A percentile compares a stretch with the other conserved stretches of the same genome.
Conservation (phyloP, 2,888 invertebrate species). For the Nezara viridula region DNA sequence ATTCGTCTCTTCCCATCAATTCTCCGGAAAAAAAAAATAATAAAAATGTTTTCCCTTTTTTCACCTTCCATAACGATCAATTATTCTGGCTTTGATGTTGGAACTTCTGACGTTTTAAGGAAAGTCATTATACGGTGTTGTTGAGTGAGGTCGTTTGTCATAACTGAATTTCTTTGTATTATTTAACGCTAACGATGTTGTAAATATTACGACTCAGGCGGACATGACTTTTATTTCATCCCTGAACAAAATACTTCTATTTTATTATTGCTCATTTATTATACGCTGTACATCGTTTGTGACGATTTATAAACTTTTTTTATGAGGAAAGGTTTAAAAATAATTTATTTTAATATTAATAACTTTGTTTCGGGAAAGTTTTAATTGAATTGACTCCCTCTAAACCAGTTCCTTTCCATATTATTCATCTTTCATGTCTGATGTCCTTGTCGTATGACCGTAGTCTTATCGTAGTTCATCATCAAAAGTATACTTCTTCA, state of each 20-base stretch:
- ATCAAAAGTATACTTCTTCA: too few relatives aligned
- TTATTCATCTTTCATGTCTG: too few relatives aligned
- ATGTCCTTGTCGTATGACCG: too few relatives aligned
- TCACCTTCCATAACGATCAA: not conserved
- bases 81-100: constrained; percentile 9
- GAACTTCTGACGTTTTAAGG: not conserved
- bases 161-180: constrained; percentile 16
- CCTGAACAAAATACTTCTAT: not conserved
- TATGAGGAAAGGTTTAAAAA: too few relatives aligned
- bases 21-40: not conserved
- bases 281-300: too few relatives aligned
- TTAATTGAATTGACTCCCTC: too few relatives aligned
- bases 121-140: not conserved
- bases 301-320: too few relatives aligned
- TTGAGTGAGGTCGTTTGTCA: not conserved
- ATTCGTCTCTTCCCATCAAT: not conserved
- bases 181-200: not conserved
- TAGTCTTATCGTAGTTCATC: too few relatives aligned
- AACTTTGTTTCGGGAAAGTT: too few relatives aligned
- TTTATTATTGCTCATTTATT: not conserved
- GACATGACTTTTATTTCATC: not conserved
- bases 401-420: too few relatives aligned
- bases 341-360: too few relatives aligned
- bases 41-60: not conserved
- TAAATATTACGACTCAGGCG: not conserved